A percentile compares a stretch with the other conserved stretches of the same genome.
Evolutionary conservation across 2,888 invertebrate species (phyloP).

Genomic region (Plagiodera versicolora): DNA sequence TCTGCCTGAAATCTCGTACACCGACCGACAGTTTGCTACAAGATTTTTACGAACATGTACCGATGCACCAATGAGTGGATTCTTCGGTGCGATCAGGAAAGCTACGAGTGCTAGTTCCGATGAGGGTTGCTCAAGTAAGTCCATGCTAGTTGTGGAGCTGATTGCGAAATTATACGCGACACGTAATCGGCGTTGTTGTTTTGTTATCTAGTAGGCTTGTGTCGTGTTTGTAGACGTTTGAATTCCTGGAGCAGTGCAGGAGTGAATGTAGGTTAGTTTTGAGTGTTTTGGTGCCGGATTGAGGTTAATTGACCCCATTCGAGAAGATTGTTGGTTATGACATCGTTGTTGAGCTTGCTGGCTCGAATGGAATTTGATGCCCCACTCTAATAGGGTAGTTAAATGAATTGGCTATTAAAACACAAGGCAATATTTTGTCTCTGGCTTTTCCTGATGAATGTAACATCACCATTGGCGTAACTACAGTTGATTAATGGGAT

Average conservation of each 20-base stretch:
- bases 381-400: neutral
- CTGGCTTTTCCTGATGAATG: too few relatives aligned
- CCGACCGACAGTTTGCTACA: conserved; percentile 36
- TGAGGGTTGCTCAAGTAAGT: conserved; percentile 34
- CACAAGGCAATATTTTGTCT: too few relatives aligned
- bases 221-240: neutral
- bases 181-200: too few relatives aligned
- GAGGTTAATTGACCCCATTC: neutral
- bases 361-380: neutral
- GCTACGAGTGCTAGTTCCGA: conserved; percentile 43
- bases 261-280: neutral
- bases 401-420: neutral
- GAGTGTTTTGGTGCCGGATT: neutral
- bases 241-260: too few relatives aligned
- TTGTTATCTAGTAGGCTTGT: too few relatives aligned
- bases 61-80: conserved; percentile 48
- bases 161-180: too few relatives aligned
- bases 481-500: too few relatives aligned
- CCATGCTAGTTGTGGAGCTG: too few relatives aligned
- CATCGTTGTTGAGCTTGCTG: too few relatives aligned
- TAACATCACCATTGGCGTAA: too few relatives aligned
- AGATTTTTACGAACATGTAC: conserved; percentile 44
- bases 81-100: conserved; percentile 53
- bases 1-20: conserved; percentile 29
- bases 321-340: neutral